Percentiles rank a stretch among this genome's conserved stretches.
These are phyloP conservation scores for Acrobasis repandana DNA, from an alignment of 2,888 invertebrate species.

Conservation along the genomic window DNA sequence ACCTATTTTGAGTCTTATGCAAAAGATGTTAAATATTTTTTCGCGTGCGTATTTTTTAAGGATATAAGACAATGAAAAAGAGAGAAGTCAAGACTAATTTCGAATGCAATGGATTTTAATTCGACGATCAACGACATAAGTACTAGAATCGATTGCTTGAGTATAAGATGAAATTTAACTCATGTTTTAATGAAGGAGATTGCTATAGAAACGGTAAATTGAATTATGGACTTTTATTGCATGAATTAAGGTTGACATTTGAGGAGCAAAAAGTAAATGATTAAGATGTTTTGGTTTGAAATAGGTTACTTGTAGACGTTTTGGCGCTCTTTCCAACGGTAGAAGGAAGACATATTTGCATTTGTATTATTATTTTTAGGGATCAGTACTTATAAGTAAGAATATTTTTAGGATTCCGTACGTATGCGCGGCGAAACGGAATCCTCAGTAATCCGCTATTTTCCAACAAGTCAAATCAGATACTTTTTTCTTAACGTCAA, in stretches of 20 bases:
- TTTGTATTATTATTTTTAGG: not conserved
- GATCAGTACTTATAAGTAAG: not conserved
- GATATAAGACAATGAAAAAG: conserved; percentile 12
- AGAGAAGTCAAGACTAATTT: conserved; percentile 19
- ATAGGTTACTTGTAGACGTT: not conserved
- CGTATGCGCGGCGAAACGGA: too few species aligned
- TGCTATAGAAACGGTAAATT: not conserved
- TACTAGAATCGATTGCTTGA: conserved; percentile 4
- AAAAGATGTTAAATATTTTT: too few species aligned
- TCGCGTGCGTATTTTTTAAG: not conserved
- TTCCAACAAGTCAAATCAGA: too few species aligned
- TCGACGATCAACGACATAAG: conserved; percentile 2
- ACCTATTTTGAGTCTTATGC: conserved; percentile 15
- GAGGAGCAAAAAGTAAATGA: not conserved
- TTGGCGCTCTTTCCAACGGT: conserved; percentile 1
- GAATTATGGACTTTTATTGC: not conserved
- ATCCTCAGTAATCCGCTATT: too few species aligned
- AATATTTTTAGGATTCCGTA: too few species aligned
- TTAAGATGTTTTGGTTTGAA: not conserved
- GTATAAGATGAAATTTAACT: not conserved
- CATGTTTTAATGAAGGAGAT: not conserved
- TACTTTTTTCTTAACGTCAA: too few species aligned
- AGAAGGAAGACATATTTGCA: conserved; percentile 4
- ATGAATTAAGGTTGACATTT: not conserved
- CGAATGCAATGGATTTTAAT: conserved; percentile 11